Evolutionary conservation across 2,113 vertebrate species (phyloP).

Genomic region (Pseudopodoces humilis): DNA sequence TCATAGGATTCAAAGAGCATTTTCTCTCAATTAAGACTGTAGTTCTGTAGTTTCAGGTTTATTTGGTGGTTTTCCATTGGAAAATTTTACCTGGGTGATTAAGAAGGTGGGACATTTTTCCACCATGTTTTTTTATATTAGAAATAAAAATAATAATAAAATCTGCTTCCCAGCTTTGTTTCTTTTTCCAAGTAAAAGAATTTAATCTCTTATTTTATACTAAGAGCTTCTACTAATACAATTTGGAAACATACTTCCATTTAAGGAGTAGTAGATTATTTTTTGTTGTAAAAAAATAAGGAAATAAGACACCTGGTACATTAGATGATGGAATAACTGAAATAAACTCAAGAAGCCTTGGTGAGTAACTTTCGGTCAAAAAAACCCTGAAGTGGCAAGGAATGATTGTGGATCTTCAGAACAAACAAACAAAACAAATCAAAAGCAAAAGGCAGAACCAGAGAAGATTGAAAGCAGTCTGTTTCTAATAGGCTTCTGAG

Average conservation of each 20-base stretch:
- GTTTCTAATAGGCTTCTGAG: neutral
- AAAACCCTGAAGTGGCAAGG: neutral
- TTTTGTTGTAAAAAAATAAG: neutral
- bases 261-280: neutral
- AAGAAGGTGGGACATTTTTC: neutral
- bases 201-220: neutral
- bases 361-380: neutral
- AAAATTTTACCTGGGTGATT: neutral
- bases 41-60: neutral
- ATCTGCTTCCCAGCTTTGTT: neutral
- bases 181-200: neutral
- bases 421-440: neutral
- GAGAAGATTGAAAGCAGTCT: neutral
- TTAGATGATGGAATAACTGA: neutral
- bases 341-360: neutral
- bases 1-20: neutral
- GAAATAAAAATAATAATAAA: neutral
- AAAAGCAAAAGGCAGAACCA: neutral
- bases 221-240: neutral
- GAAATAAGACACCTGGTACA: neutral
- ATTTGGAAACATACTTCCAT: neutral
- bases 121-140: neutral
- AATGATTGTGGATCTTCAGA: neutral
- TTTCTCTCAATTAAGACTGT: neutral
- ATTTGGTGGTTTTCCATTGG: neutral